Evolutionary conservation across 2,113 vertebrate species (phyloP).

Genomic region (Bothrops jararaca): DNA sequence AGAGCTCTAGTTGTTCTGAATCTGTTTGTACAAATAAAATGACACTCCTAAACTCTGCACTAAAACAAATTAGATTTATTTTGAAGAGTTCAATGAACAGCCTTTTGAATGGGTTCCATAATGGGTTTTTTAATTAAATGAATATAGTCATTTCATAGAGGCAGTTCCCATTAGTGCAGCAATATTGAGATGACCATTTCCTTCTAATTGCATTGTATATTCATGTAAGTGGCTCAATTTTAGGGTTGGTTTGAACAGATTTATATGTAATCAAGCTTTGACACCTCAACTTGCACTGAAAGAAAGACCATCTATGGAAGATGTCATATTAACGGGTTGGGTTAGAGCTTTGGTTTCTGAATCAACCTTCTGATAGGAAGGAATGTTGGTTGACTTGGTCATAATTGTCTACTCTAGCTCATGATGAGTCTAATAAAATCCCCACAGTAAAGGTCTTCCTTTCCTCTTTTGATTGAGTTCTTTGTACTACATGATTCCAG

Average conservation of each 20-base stretch:
- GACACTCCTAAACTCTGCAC: conserved; percentile 45
- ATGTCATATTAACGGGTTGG: conserved; percentile 32
- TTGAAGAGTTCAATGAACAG: conserved; percentile 64
- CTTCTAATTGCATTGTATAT: conserved; percentile 64
- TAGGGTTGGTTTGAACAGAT: conserved; percentile 67
- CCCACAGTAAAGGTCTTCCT: not conserved
- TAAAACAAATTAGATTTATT: conserved; percentile 69
- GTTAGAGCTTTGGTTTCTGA: not conserved
- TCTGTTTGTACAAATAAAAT: conserved; percentile 59
- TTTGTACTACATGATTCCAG: not conserved
- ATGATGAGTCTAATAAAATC: not conserved
- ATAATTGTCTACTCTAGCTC: not conserved
- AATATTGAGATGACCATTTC: conserved; percentile 68
- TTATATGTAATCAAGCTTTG: conserved; percentile 49
- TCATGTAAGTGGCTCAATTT: conserved; percentile 51
- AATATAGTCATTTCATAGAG: conserved; percentile 69
- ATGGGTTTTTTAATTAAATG: conserved; percentile 77
- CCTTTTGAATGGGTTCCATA: conserved; percentile 66
- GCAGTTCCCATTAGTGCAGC: conserved; percentile 69
- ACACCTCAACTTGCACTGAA: conserved; percentile 28
- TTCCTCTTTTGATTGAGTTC: not conserved
- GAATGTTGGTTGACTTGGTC: not conserved
- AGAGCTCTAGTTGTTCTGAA: conserved; percentile 51
- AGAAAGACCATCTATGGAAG: conserved; percentile 38
- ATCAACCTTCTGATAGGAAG: no score